phyloP scores from a whole-genome alignment of 2,888 invertebrate species.

The Synergus gifuensis region DNA sequence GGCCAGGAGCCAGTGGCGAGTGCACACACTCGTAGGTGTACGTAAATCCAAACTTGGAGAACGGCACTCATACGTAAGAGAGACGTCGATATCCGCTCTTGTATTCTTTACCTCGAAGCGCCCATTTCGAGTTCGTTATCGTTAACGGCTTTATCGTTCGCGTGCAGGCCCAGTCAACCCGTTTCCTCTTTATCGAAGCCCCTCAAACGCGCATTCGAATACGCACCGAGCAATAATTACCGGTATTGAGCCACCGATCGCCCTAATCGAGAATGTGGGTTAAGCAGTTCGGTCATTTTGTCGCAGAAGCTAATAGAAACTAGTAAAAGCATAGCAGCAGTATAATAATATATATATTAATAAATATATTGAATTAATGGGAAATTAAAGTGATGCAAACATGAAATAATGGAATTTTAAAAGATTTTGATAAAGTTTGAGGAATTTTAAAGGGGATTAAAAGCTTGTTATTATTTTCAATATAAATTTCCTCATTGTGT shows the following conservation, averaged over 20 bases:
- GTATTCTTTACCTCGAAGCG: constrained; percentile 65
- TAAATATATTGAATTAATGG: too few relatives aligned
- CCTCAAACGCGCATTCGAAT: constrained; percentile 8
- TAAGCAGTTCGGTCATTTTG: not conserved
- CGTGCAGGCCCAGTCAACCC: constrained; percentile 62
- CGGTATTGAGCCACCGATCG: not conserved
- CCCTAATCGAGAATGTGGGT: not conserved
- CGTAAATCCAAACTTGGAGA: constrained; percentile 70
- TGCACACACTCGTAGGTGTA: constrained; percentile 61
- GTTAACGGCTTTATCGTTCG: constrained; percentile 75
- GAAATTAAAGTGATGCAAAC: too few relatives aligned
- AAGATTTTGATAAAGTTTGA: too few relatives aligned
- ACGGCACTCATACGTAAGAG: constrained; percentile 59
- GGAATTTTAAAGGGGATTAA: too few relatives aligned
- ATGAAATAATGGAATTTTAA: too few relatives aligned
- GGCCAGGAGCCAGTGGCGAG: constrained; percentile 40
- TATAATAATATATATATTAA: too few relatives aligned
- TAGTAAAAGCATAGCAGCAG: too few relatives aligned
- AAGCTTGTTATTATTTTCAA: too few relatives aligned
- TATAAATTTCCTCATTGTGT: too few relatives aligned
- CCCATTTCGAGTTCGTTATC: constrained; percentile 76
- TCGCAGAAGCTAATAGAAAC: not conserved
- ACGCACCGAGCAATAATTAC: constrained; percentile 11
- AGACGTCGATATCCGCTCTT: constrained; percentile 67
- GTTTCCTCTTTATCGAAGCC: constrained; percentile 68